A percentile compares a stretch with the other conserved stretches of the same genome.
Conservation (phyloP, 1,140 invertebrate species). For the Scaptomyza graminum region DNA sequence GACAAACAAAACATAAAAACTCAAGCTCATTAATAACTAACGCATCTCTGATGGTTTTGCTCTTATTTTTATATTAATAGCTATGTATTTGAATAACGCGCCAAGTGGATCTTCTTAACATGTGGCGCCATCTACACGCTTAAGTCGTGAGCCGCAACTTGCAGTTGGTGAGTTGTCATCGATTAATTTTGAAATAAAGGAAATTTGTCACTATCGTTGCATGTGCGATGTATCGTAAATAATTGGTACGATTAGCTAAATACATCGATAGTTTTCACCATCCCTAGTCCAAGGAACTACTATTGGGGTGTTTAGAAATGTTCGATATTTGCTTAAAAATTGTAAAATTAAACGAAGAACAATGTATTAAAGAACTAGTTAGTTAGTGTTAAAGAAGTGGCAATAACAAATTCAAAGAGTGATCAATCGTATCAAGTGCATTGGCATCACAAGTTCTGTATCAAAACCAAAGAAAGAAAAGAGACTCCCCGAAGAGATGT, state of each 20-base stretch:
- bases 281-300: conserved; percentile 39
- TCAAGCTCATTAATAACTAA: too few species aligned
- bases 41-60: too few species aligned
- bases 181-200: not conserved
- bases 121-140: conserved; percentile 22
- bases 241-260: conserved; percentile 1
- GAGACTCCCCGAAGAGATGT: conserved; percentile 56
- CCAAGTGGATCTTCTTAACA: not conserved
- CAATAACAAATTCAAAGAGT: conserved; percentile 22
- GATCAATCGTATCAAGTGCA: conserved; percentile 14
- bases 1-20: too few species aligned
- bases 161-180: not conserved
- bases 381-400: conserved; percentile 30
- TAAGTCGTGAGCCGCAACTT: not conserved
- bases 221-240: conserved; percentile 7
- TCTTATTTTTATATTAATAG: too few species aligned
- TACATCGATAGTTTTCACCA: conserved; percentile 22
- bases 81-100: conserved; percentile 10
- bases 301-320: conserved; percentile 70
- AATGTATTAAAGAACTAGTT: conserved; percentile 43
- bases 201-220: conserved; percentile 10
- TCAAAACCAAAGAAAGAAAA: conserved; percentile 44
- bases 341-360: conserved; percentile 41
- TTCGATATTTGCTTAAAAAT: conserved; percentile 68
- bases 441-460: conserved; percentile 1